A percentile compares a stretch with the other conserved stretches of the same genome.
Conservation (phyloP, 2,888 invertebrate species). For the Penaeus monodon region DNA sequence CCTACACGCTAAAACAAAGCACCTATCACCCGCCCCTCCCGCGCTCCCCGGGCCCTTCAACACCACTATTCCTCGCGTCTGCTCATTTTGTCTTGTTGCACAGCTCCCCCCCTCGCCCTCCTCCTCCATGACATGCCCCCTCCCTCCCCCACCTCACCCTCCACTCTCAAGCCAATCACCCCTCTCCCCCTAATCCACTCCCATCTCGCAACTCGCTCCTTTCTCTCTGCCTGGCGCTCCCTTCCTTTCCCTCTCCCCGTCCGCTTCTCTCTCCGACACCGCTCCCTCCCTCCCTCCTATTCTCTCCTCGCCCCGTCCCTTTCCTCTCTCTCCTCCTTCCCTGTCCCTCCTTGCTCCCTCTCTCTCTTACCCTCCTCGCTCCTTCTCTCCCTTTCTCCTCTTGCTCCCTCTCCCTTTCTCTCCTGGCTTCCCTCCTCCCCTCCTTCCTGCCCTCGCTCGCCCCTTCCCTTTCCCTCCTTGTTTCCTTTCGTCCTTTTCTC, state of each 20-base stretch:
- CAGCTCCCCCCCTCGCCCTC: no score
- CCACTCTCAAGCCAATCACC: background rate
- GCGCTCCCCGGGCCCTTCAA: no score
- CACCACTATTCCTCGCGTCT: no score
- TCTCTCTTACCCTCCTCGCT: background rate
- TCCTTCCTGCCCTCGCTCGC: background rate
- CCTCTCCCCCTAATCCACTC: no score
- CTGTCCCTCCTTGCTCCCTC: background rate
- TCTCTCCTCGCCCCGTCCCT: background rate
- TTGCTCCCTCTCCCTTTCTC: background rate
- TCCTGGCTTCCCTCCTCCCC: background rate
- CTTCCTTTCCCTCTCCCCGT: slow-evolving; percentile 3
- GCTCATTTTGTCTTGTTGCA: no score
- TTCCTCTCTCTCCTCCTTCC: background rate
- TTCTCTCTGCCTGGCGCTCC: background rate
- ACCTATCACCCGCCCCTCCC: no score
- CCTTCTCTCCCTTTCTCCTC: no score
- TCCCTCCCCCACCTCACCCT: background rate
- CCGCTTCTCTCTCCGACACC: background rate
- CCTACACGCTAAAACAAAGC: no score
- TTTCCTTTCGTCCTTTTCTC: no score
- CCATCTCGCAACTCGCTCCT: background rate
- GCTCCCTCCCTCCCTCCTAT: background rate
- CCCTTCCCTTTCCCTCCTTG: background rate
- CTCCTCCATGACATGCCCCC: background rate